phyloP scores from a whole-genome alignment of 2,797 vertebrate genomes.

The Sciurus carolinensis region DNA sequence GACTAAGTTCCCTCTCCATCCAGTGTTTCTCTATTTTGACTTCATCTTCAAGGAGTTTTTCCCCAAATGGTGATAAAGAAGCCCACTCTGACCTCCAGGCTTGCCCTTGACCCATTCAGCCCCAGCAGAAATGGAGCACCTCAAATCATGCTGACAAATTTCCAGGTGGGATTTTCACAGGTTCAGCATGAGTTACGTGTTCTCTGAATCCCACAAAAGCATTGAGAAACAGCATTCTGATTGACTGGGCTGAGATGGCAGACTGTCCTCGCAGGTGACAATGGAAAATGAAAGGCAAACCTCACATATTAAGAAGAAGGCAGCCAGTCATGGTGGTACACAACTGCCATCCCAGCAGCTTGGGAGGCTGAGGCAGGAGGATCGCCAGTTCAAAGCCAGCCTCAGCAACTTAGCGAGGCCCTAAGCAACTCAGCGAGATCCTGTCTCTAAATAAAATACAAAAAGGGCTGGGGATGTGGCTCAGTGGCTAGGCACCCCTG shows the following conservation, averaged over 20 bases:
- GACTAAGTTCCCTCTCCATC: neutral
- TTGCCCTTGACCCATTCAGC: neutral
- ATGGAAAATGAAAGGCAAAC: conserved; percentile 1
- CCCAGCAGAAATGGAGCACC: neutral
- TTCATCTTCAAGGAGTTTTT: conserved; percentile 42
- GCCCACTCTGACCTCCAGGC: neutral
- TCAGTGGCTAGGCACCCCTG: too few species aligned
- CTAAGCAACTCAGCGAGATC: too few species aligned
- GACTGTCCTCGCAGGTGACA: neutral
- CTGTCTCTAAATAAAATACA: too few species aligned
- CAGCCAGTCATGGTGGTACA: too few species aligned
- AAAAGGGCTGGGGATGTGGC: too few species aligned
- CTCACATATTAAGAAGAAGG: neutral
- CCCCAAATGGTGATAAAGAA: neutral
- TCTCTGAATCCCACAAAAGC: neutral
- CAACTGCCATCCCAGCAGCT: too few species aligned
- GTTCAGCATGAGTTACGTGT: neutral
- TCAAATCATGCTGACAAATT: neutral
- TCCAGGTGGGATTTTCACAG: neutral
- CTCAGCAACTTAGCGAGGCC: too few species aligned
- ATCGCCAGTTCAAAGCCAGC: too few species aligned
- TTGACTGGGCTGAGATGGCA: neutral
- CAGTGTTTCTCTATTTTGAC: neutral
- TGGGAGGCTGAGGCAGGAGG: too few species aligned
- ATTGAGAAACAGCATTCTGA: neutral